These are phyloP conservation scores for Pteropus rufus DNA, from an alignment of 2,797 vertebrate genomes.

Conservation along the genomic window DNA sequence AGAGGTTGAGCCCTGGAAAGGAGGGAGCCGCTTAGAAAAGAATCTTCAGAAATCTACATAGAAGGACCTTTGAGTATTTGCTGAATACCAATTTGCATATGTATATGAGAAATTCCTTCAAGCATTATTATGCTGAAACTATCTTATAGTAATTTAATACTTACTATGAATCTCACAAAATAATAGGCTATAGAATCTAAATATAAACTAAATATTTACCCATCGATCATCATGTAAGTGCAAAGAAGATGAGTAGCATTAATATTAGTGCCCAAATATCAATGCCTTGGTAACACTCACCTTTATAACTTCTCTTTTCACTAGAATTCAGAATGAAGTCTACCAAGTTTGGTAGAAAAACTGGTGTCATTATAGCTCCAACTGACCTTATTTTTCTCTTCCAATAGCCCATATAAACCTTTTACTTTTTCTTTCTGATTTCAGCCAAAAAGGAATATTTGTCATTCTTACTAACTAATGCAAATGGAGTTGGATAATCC, in stretches of 20 bases:
- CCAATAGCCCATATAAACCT: background rate
- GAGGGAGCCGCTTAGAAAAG: background rate
- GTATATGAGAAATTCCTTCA: background rate
- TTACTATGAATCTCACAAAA: background rate
- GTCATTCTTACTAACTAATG: background rate
- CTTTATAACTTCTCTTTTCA: background rate
- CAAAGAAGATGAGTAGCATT: background rate
- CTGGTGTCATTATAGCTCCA: background rate
- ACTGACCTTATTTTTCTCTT: background rate
- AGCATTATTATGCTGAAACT: background rate
- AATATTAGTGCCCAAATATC: background rate
- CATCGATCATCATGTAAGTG: background rate
- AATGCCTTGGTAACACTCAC: background rate
- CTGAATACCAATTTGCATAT: background rate
- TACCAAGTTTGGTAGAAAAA: background rate
- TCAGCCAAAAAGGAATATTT: background rate
- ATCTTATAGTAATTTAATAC: background rate
- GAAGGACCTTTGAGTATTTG: background rate
- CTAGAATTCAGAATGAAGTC: background rate
- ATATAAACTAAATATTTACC: background rate
- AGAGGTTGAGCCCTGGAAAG: background rate
- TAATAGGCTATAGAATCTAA: background rate
- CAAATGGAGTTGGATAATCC: background rate
- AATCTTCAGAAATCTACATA: background rate
- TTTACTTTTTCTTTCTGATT: background rate